A percentile compares a stretch with the other conserved stretches of the same genome.
Conservation (phyloP, 2,797 vertebrate genomes). For the Tinamus major region DNA sequence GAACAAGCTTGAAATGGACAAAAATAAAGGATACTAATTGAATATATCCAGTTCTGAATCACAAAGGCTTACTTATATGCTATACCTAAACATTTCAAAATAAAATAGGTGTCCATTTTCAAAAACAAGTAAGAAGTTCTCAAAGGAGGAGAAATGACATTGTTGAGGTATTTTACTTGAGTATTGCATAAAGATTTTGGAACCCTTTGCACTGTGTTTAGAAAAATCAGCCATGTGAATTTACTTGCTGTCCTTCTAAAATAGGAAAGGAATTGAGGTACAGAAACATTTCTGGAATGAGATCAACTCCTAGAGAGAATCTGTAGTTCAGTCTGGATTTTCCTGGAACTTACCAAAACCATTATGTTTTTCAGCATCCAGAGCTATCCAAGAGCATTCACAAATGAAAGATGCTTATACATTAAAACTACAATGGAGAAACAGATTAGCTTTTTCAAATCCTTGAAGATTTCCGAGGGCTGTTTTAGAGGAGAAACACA, state of each 20-base stretch:
- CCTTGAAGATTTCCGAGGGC: neutral
- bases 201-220: neutral
- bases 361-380: rapidly evolving
- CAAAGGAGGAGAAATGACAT: neutral
- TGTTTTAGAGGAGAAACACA: neutral
- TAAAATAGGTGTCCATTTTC: neutral
- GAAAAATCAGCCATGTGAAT: neutral
- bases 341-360: neutral
- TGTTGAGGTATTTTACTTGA: neutral
- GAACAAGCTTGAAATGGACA: neutral
- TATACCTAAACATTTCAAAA: neutral
- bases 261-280: neutral
- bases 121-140: neutral
- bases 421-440: neutral
- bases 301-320: neutral
- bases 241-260: neutral
- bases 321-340: neutral
- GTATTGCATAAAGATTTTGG: neutral
- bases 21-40: neutral
- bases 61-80: neutral
- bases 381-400: neutral
- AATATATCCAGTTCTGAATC: neutral
- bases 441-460: neutral
- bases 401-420: neutral
- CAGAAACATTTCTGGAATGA: neutral